Evolutionary conservation across 2,888 invertebrate genomes (phyloP), one percentile per base, ranked within the genome.

Genomic region (Eudemis profundana): DNA sequence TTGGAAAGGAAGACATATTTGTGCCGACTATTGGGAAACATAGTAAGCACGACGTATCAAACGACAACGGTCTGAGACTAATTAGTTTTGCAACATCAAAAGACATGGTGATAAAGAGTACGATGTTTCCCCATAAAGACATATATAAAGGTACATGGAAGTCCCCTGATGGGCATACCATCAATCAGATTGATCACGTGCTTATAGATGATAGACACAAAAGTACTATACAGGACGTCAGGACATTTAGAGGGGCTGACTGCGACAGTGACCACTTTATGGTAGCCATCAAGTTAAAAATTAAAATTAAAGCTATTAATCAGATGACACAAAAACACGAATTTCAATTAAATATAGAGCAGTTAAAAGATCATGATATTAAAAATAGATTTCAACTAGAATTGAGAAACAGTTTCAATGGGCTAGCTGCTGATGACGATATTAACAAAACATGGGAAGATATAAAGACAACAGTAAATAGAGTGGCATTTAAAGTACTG

Each of bases 101-200:
- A 7, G 40, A 5, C 5, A 40, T 40, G 40, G 40, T 40, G 15
- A 15, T 40, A 5, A 40, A 40, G n/a, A 40, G 40, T 8, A 40
- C 40, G 3, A 40, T 40, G 40, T 40, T 15, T n/a, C 17, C 40
- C 12, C 40, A 40, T 14, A 40, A 40, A 40, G 40, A 40, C 5
- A 40, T 40, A 14, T 40, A 15, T n/a, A 40, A 40, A 40, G 40
- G 40, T 15, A 15, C 40, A 14, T 40, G 40, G 40, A 40, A 40
- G 40, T 40, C 40, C 7, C 40, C 40, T 12, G 15, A 15, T 14
- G 40, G 40, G 5, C 2, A 15, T 7, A 40, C 40, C 5, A n/a
- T 40, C 10, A 17, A 17, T 17, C 42, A 42, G 10, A 42, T 42
- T 10, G 42, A 42, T 10, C 42, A 42, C 17, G 42, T 42, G 8